Evolutionary conservation across 1,140 invertebrate genomes (phyloP), one percentile per base, ranked within the genome.

Genomic region (Drosophila persimilis): DNA sequence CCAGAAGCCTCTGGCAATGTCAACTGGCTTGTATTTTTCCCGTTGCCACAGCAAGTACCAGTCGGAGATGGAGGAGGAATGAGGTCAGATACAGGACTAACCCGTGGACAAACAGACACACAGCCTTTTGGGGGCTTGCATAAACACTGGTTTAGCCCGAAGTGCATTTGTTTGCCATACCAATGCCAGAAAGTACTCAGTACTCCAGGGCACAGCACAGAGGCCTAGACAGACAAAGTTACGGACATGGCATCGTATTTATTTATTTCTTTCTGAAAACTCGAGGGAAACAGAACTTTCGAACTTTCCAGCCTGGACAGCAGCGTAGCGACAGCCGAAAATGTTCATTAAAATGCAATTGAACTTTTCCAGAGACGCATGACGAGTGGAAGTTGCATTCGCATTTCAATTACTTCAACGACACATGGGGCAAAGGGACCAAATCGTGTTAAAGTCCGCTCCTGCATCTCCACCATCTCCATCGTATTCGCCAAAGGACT

Each of bases 301-400:
- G 22, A 73, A 64, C 71, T 64, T 55, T 48, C 11, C 35, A 13
- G n/a, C 15, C 47, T 53, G 46, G 43, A 66, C 62, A 66, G 56
- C 29, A 62, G 17, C 50, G 44, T 44, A 60, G 56, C 39, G 54
- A 11, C 58, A 47, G 53, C 43, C 46, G 70, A 73, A 11, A 63
- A 55, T 77, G 58, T 74, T 81, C 74, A 78, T 81, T 81, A 78
- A 81, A 81, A 77, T 74, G 63, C 73, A 83, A 80, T 80, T 84
- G 56, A 80, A 17, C 17, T 17, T 17, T 17, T 17, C 17, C 17
- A 17, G 17, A 65, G 69, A 59, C 63, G 53, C 62, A 67, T 29
- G 62, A 56, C 31, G 31, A 41, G 24, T 11, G 8, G 44, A 39
- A 73, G 63, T 41, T 73, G 63, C 70, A 57, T 48, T 73, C 47